Evolutionary conservation across 2,888 invertebrate genomes (phyloP), one percentile per base, ranked within the genome.

Genomic region (Chrysodeixis includens): DNA sequence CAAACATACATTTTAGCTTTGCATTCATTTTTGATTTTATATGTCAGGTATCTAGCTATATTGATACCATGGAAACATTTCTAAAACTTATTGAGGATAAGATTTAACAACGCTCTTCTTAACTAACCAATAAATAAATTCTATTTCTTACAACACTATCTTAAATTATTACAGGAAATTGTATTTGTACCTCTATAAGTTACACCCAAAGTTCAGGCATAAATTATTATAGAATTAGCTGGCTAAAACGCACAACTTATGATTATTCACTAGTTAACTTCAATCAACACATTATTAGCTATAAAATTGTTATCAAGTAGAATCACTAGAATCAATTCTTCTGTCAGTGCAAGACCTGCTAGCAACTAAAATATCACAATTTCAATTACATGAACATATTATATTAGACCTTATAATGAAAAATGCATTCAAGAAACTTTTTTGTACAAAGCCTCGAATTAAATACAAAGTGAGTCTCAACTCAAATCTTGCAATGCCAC

Each of bases 161-260:
- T 49, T 49, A 49, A 20, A 20, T 14, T 20, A 49, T 49, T 49
- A 49, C 46, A 49, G 46, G 20, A 49, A 49, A 49, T 10, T 10
- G 4, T 9, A 20, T 49, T 49, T 49, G 46, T 49, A 49, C 46
- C 18, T 20, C 46, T 49, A 20, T 20, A 18, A 10, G 20, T 20
- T 49, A 49, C 4, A 49, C 8, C 46, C 9, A 18, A 20, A 10
- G 20, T 20, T 49, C 12, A 9, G 46, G 46, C 18, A 20, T 49
- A 18, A 10, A 20, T 1, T 2, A 9, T 4, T 44, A n/a, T 20
- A 20, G 20, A 20, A 20, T 20, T 18, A 49, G 46, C 20, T 20
- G 46, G 46, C 46, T 49, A 49, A 49, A 49, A 18, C 46, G 4
- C 46, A 49, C 46, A 49, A 49, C 46, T 49, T 10, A 18, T 49